phyloP scores from a whole-genome alignment of 2,113 vertebrate species.

The Dromiciops gliroides region DNA sequence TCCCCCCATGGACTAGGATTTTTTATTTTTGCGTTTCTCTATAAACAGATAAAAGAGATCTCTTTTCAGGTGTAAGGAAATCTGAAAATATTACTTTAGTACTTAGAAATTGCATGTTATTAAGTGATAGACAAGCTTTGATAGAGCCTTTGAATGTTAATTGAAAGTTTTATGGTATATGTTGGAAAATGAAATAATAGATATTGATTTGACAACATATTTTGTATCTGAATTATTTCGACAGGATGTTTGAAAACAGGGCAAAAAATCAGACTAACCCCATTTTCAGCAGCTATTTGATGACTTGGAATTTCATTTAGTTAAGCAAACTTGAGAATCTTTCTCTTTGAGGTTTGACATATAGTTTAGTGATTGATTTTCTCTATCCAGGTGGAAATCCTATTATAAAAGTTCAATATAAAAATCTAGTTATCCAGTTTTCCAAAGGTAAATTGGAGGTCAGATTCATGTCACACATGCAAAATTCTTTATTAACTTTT shows the following conservation, averaged over 20 bases:
- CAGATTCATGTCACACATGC: neutral
- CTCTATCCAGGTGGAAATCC: neutral
- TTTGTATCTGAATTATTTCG: neutral
- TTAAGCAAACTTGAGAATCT: neutral
- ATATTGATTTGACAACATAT: neutral
- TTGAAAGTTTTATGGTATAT: neutral
- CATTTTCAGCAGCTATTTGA: neutral
- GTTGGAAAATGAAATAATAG: neutral
- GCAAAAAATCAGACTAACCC: neutral
- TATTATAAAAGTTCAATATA: neutral
- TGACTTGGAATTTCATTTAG: neutral
- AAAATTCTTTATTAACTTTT: too few relatives aligned
- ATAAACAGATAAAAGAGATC: neutral
- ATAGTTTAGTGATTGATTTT: neutral
- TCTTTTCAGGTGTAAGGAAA: slow-evolving; percentile 5
- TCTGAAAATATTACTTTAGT: neutral
- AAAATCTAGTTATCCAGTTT: neutral
- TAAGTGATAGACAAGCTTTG: neutral
- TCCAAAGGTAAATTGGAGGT: neutral
- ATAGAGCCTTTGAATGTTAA: neutral
- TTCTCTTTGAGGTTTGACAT: neutral
- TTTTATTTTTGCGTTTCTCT: neutral
- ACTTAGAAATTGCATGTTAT: neutral
- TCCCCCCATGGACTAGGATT: neutral
- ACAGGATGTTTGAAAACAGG: neutral